phyloP scores from a whole-genome alignment of 2,797 vertebrate genomes.

The Enteromius anoplus region DNA sequence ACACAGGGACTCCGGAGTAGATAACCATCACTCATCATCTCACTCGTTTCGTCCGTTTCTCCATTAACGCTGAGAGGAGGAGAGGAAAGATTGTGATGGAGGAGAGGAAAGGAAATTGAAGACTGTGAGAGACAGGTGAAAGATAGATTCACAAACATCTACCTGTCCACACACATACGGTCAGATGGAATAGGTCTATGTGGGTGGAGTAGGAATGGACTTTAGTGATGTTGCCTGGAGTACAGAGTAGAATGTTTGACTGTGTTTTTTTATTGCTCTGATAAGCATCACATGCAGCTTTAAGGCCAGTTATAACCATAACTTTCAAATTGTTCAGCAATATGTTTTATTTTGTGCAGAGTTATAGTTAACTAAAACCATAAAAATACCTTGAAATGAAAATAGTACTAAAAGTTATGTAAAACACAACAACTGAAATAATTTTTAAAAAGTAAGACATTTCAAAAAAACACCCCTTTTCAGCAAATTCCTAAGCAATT shows the following conservation, averaged over 20 bases:
- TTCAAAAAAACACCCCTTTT: neutral
- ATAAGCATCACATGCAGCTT: neutral
- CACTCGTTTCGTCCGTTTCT: conserved; percentile 1
- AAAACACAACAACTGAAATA: neutral
- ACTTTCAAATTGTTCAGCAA: too few relatives aligned
- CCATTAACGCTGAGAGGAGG: conserved; percentile 17
- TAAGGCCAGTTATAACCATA: neutral
- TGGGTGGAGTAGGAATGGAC: neutral
- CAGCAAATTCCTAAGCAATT: too few relatives aligned
- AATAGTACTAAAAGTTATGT: neutral
- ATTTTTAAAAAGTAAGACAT: too few relatives aligned
- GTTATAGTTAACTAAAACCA: neutral
- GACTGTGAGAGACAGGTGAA: conserved; percentile 1
- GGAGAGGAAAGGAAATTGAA: neutral
- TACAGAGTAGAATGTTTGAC: neutral
- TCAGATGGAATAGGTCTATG: neutral
- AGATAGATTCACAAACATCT: conserved; percentile 4
- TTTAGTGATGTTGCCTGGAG: neutral
- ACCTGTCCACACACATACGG: neutral
- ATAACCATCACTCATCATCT: conserved; percentile 17
- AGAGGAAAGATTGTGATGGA: conserved; percentile 20
- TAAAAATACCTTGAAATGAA: neutral
- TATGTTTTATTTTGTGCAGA: neutral
- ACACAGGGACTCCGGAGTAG: neutral
- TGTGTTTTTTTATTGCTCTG: neutral